Evolutionary conservation across 2,113 vertebrate genomes (phyloP).

Genomic region (Otocyon megalotis): DNA sequence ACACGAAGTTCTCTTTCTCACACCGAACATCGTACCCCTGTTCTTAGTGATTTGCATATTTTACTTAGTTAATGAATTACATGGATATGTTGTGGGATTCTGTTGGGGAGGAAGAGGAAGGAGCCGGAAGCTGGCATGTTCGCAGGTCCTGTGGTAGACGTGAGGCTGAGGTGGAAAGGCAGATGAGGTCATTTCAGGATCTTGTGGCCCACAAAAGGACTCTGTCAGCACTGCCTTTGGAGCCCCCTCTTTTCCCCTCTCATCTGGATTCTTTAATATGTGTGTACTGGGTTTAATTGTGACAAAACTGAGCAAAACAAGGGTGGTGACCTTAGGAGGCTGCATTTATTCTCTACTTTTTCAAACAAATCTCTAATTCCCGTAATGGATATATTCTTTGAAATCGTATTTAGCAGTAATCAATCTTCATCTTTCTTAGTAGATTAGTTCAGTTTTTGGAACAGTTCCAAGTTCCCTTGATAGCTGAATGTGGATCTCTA

Average conservation of each 20-base stretch:
- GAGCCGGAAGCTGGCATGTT: neutral
- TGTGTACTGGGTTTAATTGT: neutral
- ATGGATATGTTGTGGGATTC: neutral
- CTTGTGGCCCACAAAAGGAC: neutral
- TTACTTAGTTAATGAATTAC: neutral
- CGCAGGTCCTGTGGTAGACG: fast-evolving
- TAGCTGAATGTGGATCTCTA: neutral
- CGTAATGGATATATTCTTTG: neutral
- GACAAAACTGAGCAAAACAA: neutral
- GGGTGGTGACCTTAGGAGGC: neutral
- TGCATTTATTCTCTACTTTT: neutral
- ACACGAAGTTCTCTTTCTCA: neutral
- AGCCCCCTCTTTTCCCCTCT: neutral
- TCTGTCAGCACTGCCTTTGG: neutral
- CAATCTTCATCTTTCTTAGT: neutral
- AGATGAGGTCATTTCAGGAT: neutral
- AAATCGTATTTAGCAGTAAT: neutral
- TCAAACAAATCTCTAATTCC: neutral
- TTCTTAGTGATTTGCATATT: neutral
- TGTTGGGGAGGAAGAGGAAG: neutral
- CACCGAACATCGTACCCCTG: neutral
- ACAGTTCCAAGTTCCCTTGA: neutral
- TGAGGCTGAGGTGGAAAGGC: neutral
- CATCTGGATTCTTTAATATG: neutral
- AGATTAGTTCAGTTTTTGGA: neutral